Conservation (phyloP, 2,888 invertebrate genomes). For the Quadroppia sp. region DNA sequence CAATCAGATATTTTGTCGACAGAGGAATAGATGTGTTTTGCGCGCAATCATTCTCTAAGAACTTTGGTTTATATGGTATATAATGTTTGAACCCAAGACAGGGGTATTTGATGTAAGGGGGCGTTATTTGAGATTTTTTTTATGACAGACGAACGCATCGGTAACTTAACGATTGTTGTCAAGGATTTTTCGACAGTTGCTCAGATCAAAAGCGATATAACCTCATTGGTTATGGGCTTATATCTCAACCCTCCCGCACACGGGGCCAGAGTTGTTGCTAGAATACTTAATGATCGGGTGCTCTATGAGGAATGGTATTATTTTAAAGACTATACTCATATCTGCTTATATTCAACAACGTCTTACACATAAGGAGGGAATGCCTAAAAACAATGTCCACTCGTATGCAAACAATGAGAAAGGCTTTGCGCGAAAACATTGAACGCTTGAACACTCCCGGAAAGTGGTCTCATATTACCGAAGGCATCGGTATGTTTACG, state of each 20-base stretch:
- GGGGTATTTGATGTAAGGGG: conserved; percentile 53
- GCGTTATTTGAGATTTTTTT: not conserved
- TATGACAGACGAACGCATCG: conserved; percentile 79
- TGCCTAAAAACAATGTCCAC: conserved; percentile 80
- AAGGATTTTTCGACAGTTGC: conserved; percentile 61
- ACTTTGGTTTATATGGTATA: conserved; percentile 99
- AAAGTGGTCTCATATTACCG: conserved; percentile 89
- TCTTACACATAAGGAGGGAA: conserved; percentile 62
- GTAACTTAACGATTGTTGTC: conserved; percentile 80
- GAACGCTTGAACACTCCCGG: conserved; percentile 78
- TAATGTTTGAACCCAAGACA: no score
- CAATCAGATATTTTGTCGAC: conserved; percentile 80
- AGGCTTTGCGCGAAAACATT: conserved; percentile 67
- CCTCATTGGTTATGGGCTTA: conserved; percentile 77
- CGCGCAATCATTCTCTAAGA: conserved; percentile 97
- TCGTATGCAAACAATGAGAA: conserved; percentile 82
- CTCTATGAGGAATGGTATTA: conserved; percentile 80
- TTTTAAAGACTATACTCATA: conserved; percentile 36
- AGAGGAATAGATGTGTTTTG: conserved; percentile 85
- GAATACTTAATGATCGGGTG: conserved; percentile 69
- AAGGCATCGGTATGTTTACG: conserved; percentile 97
- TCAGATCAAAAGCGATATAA: conserved; percentile 78
- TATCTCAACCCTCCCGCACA: conserved; percentile 97
- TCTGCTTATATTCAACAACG: not conserved
- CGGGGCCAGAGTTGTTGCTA: conserved; percentile 83